phyloP scores from a whole-genome alignment of 2,797 vertebrate species.

The Spondyliosoma cantharus region DNA sequence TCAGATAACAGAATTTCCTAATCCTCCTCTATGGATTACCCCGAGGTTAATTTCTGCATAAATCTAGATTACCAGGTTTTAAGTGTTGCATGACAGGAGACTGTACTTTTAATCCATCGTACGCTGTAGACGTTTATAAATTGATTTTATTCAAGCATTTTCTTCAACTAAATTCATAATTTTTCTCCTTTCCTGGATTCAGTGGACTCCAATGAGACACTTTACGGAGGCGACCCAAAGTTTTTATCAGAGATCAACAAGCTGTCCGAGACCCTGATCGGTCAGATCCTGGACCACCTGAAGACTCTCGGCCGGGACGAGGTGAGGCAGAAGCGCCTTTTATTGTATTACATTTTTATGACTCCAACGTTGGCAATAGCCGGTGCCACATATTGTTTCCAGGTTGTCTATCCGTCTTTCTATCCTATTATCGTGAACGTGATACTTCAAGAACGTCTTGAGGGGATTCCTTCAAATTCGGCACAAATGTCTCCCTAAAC shows the following conservation, averaged over 20 bases:
- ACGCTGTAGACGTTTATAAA: neutral
- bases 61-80: neutral
- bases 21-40: neutral
- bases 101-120: neutral
- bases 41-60: neutral
- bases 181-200: slow-evolving; percentile 15
- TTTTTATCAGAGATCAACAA: slow-evolving; percentile 95
- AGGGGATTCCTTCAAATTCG: too few relatives aligned
- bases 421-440: too few relatives aligned
- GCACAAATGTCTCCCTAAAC: too few relatives aligned
- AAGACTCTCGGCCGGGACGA: slow-evolving; percentile 93
- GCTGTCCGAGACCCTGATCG: slow-evolving; percentile 93
- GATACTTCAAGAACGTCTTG: too few relatives aligned
- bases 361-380: too few relatives aligned
- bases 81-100: neutral
- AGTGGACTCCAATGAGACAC: slow-evolving; percentile 97
- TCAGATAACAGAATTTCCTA: neutral
- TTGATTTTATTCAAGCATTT: neutral
- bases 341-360: too few relatives aligned
- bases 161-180: neutral
- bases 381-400: too few relatives aligned
- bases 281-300: slow-evolving; percentile 95
- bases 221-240: slow-evolving; percentile 97
- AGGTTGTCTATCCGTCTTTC: too few relatives aligned
- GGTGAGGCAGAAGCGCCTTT: slow-evolving; percentile 75